A percentile compares a stretch with the other conserved stretches of the same genome.
phyloP scores from a whole-genome alignment of 2,888 invertebrate genomes.

The Notodonta ziczac region DNA sequence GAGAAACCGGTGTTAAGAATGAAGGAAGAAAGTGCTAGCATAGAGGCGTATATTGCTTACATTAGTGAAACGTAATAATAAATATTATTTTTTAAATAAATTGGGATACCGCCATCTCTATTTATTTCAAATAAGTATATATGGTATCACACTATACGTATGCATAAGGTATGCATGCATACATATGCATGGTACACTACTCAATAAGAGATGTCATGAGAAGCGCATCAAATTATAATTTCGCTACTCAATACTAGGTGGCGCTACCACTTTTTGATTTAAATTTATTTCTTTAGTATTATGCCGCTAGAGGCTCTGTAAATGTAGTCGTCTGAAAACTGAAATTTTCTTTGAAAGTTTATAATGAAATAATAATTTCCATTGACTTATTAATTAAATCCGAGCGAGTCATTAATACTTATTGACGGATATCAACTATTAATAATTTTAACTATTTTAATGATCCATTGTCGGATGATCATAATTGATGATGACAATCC shows the following conservation, averaged over 20 bases:
- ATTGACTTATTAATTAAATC: not conserved
- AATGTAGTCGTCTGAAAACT: not conserved
- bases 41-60: slow-evolving; percentile 45
- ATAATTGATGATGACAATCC: slow-evolving; percentile 7
- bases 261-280: slow-evolving; percentile 6
- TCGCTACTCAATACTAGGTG: slow-evolving; percentile 29
- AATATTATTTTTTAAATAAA: not conserved
- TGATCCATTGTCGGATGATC: slow-evolving; percentile 23
- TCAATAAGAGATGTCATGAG: not conserved
- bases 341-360: too few relatives aligned
- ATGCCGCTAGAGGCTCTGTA: not conserved
- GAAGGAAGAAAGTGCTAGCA: slow-evolving; percentile 27
- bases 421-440: slow-evolving; percentile 2
- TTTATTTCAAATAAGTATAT: too few relatives aligned
- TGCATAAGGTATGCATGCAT: too few relatives aligned
- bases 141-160: too few relatives aligned
- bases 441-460: slow-evolving; percentile 19
- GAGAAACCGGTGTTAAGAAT: slow-evolving; percentile 14
- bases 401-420: slow-evolving; percentile 12
- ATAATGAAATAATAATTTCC: too few relatives aligned
- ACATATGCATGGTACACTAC: not conserved
- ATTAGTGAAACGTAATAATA: slow-evolving; percentile 16
- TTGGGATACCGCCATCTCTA: not conserved
- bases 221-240: not conserved
- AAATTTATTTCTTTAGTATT: not conserved